Percentiles rank a stretch among this genome's conserved stretches.
These are phyloP conservation scores for Diabrotica virgifera DNA, from an alignment of 1,140 invertebrate genomes.

Conservation along the genomic window DNA sequence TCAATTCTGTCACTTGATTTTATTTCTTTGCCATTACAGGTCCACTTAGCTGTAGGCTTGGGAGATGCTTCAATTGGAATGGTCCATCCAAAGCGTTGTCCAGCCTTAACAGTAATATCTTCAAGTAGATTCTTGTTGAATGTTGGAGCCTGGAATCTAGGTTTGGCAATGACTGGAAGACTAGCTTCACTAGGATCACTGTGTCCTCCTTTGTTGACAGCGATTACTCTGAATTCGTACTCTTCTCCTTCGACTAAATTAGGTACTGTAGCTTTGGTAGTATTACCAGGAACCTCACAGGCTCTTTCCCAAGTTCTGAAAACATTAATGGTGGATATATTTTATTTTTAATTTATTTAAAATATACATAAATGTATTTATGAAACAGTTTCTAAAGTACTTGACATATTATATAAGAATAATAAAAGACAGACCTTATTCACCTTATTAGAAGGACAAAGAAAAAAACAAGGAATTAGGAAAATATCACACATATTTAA, in stretches of 20 bases:
- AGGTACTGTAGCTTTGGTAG: slow-evolving; percentile 76
- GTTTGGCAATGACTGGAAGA: slow-evolving; percentile 77
- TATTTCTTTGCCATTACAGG: slow-evolving; percentile 76
- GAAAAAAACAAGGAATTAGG: too few relatives aligned
- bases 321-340: slow-evolving; percentile 19
- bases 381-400: too few relatives aligned
- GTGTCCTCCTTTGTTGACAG: slow-evolving; percentile 93
- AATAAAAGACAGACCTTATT: too few relatives aligned
- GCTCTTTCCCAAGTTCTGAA: slow-evolving; percentile 83
- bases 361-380: too few relatives aligned
- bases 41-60: slow-evolving; percentile 84
- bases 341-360: not conserved
- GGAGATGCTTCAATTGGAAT: slow-evolving; percentile 86
- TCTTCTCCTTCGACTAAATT: slow-evolving; percentile 89
- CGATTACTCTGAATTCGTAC: slow-evolving; percentile 95
- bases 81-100: slow-evolving; percentile 83
- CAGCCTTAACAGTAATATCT: slow-evolving; percentile 86
- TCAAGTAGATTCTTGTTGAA: slow-evolving; percentile 80
- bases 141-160: slow-evolving; percentile 77
- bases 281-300: slow-evolving; percentile 68
- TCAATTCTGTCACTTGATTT: slow-evolving; percentile 66
- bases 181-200: slow-evolving; percentile 94
- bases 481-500: too few relatives aligned
- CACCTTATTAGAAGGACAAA: too few relatives aligned
- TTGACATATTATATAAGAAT: too few relatives aligned